A percentile compares a stretch with the other conserved stretches of the same genome.
Conservation (phyloP, 2,888 invertebrate species). For the Lochmaea capreae region DNA sequence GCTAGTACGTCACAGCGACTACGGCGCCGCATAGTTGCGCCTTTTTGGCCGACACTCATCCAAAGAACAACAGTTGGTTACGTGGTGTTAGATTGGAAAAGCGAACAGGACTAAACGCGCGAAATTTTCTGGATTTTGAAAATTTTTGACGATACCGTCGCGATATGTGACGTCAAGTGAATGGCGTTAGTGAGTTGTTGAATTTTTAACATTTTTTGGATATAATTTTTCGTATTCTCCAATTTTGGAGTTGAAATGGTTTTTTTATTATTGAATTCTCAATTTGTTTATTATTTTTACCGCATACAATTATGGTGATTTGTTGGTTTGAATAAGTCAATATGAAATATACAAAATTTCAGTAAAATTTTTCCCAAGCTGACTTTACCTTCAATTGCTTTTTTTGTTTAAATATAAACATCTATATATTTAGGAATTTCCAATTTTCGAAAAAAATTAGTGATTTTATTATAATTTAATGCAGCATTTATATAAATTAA, state of each 20-base stretch:
- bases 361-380: no score
- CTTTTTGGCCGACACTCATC: conserved; percentile 41
- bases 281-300: background rate
- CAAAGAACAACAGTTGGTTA: conserved; percentile 65
- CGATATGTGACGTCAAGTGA: conserved; percentile 22
- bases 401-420: no score
- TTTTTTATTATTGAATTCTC: background rate
- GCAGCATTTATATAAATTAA: no score
- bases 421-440: no score
- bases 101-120: conserved; percentile 16
- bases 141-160: conserved; percentile 18
- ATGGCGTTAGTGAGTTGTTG: conserved; percentile 14
- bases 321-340: no score
- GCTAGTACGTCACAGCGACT: conserved; percentile 54
- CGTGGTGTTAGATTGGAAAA: conserved; percentile 46
- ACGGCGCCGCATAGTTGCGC: conserved; percentile 46
- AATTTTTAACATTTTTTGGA: background rate
- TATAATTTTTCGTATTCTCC: background rate
- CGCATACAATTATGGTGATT: no score
- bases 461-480: no score
- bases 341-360: no score
- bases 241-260: background rate
- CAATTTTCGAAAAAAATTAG: no score
- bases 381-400: no score
- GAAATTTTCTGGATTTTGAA: conserved; percentile 23